Evolutionary conservation across 2,113 vertebrate genomes (phyloP).

Genomic region (Ammodramus savannarum): DNA sequence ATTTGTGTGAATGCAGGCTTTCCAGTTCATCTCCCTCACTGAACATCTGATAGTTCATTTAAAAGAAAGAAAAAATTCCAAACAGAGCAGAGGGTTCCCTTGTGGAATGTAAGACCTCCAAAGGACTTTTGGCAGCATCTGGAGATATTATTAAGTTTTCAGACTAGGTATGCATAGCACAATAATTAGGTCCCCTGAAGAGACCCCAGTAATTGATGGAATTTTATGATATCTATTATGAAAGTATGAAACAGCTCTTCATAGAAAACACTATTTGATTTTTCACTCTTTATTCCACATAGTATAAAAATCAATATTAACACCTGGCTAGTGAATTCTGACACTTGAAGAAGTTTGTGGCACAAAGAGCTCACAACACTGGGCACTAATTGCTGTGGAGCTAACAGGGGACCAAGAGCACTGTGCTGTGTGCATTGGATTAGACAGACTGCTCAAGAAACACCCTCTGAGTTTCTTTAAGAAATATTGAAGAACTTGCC

Average conservation of each 20-base stretch:
- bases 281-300: neutral
- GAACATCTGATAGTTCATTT: neutral
- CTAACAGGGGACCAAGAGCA: rapidly evolving
- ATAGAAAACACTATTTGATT: neutral
- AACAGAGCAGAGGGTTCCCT: conserved; percentile 4
- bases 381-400: neutral
- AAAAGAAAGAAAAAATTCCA: neutral
- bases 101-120: conserved; percentile 3
- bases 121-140: conserved; percentile 27
- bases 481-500: neutral
- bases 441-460: neutral
- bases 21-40: neutral
- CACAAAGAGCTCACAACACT: neutral
- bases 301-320: neutral
- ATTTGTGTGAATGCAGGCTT: rapidly evolving
- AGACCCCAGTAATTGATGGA: conserved; percentile 35
- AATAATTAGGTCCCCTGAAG: conserved; percentile 48
- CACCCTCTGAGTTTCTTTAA: neutral
- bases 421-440: neutral
- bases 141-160: conserved; percentile 47
- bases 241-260: neutral
- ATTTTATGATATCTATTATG: neutral
- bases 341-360: neutral
- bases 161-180: neutral
- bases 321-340: neutral